Base-by-base conservation (phyloP, 2,113 vertebrate species). In the Phaethon lepturus region DNA sequence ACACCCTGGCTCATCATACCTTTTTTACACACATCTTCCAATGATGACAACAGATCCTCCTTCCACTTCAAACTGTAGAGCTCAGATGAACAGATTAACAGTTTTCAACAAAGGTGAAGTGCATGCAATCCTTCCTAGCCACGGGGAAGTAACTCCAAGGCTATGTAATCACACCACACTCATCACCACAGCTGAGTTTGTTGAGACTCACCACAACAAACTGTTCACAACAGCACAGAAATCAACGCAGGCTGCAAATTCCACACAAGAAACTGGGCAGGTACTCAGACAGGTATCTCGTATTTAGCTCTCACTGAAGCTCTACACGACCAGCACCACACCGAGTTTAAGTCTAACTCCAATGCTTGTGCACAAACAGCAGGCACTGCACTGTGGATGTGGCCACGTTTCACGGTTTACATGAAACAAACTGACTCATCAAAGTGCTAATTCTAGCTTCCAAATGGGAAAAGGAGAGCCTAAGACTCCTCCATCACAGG, bases 381-480 rank as follows among this genome's bases (percentile, higher is more conserved):
- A 60, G 52, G 35, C 62, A 31, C 17, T 38, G 62, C 18, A 2
- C 5, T 49, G 47, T 35, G 40, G 35, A 64, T 52, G 62, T 58
- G 66, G 19, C 47, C n/a, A 13, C 2, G 2, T 24, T 69, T 80
- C 47, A 56, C 8, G 24, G 68, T 55, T 58, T 50, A 77, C 42
- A 26, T 4, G 26, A 29, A 86, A 68, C 22, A 86, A 64, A 86
- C 29, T n/a, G n/a, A 66, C 35, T 88, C 9, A 4, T 9, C 19
- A 18, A 68, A 77, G 42, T 1, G 0, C 67, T 38, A 64, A 53
- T 58, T 82, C 53, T 66, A 40, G 45, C 31, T 93, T 47, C 45
- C 5, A 7, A 58, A 47, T 2, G 26, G 42, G 26, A 86, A 56
- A 72, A 80, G 29, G 23, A 69, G 19, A 84, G 15, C 0, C 0